These are phyloP conservation scores for Hypselothyrea guttata DNA, from an alignment of 2,888 invertebrate species.

Conservation along the genomic window DNA sequence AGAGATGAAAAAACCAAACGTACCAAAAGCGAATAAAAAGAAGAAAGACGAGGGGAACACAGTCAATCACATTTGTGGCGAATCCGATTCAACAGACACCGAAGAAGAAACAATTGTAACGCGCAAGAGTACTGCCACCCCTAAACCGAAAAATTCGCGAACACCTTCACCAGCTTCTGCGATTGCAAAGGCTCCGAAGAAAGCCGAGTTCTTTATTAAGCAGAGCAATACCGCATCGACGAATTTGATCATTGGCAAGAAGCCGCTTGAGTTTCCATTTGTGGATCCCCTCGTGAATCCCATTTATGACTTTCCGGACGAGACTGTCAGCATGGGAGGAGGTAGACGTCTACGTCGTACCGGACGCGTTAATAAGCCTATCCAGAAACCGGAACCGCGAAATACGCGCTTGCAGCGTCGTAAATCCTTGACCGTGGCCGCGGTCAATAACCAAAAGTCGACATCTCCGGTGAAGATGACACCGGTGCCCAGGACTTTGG, in stretches of 20 bases:
- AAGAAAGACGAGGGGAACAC: background rate
- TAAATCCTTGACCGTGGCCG: slow-evolving; percentile 50
- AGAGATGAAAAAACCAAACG: background rate
- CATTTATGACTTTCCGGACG: slow-evolving; percentile 35
- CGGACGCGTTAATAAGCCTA: no score
- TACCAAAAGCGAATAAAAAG: background rate
- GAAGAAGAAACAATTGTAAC: background rate
- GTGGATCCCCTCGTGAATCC: slow-evolving; percentile 10
- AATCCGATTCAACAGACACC: slow-evolving; percentile 1
- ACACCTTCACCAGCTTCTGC: no score
- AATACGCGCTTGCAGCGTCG: slow-evolving; percentile 58
- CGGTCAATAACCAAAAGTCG: no score
- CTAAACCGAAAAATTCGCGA: no score
- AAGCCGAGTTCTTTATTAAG: slow-evolving; percentile 60
- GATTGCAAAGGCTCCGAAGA: background rate
- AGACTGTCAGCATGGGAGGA: slow-evolving; percentile 34
- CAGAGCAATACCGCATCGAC: slow-evolving; percentile 26
- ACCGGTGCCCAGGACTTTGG: slow-evolving; percentile 41
- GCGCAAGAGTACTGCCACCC: no score
- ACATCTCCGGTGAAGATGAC: slow-evolving; percentile 63
- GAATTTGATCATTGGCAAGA: slow-evolving; percentile 57
- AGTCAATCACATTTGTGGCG: background rate
- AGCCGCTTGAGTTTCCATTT: background rate
- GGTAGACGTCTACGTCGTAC: slow-evolving; percentile 39
- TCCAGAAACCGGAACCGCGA: slow-evolving; percentile 48